phyloP scores from a whole-genome alignment of 1,140 invertebrate genomes.

The Medauroidea extradentata region DNA sequence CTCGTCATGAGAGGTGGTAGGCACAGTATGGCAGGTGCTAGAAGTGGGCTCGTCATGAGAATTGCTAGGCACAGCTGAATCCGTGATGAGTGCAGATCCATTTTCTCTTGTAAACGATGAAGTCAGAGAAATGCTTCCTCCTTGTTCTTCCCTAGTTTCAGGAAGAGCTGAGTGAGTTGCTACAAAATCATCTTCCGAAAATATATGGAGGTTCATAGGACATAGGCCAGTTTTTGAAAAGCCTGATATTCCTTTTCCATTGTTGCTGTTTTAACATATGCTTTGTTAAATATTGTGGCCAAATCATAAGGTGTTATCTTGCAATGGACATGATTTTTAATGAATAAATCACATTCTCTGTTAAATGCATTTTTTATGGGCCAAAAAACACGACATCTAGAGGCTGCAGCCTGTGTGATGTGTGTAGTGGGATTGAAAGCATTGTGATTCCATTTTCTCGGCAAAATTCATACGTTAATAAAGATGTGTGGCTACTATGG shows the following conservation, averaged over 20 bases:
- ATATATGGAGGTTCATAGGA: not conserved
- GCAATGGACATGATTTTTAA: conserved; percentile 24
- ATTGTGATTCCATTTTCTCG: no score
- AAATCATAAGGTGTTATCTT: conserved; percentile 37
- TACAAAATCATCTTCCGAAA: not conserved
- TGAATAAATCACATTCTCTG: conserved; percentile 35
- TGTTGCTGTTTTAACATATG: conserved; percentile 29
- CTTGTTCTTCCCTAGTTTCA: not conserved
- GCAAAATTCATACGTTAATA: no score
- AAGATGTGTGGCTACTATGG: no score
- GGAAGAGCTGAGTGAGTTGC: not conserved
- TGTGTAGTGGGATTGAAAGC: no score
- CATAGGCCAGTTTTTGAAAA: not conserved
- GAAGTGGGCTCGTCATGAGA: not conserved
- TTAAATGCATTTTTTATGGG: conserved; percentile 40
- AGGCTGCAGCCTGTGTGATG: no score
- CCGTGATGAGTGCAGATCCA: not conserved
- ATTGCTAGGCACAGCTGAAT: no score
- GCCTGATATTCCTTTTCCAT: conserved; percentile 33
- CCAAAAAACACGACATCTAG: conserved; percentile 34
- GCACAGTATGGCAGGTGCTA: not conserved
- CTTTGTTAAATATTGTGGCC: conserved; percentile 34
- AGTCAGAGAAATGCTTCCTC: not conserved
- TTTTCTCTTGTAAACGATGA: not conserved
- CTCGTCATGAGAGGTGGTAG: not conserved